Base-by-base conservation (phyloP, 2,888 invertebrate genomes). In the Steinernema carpocapsae region DNA sequence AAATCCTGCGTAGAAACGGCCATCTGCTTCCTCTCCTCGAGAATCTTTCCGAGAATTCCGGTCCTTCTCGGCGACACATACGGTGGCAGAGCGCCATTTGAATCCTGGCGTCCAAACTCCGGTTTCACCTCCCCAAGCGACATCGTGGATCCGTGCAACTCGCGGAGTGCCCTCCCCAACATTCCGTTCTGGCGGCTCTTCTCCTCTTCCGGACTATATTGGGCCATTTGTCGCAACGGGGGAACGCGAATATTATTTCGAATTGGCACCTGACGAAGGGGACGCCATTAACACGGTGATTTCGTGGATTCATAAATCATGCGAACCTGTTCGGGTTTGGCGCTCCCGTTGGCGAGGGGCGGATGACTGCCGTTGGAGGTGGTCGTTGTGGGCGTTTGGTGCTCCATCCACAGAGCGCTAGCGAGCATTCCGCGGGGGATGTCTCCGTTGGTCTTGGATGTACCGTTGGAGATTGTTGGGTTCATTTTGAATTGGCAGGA, bases 141-240 rank as follows among this genome's bases (percentile, higher is more conserved):
- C 64, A 64, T 26, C 12, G 64, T 64, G 26, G 64, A 64, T 12
- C 64, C 64, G 64, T 29, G 29, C 32, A 64, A 29, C 29, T 64
- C 64, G 2, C 73, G 48, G 17, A 78, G 51, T 10, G 76, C 79
- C n/a, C 42, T 73, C 37, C 76, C 64, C 6, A 79, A 73, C 37
- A 79, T 79, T 2, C 79, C 79, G 46, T 71, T 48, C 72, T 76
- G 70, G 17, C 79, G 72, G 32, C 64, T 37, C 19, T 72, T 74
- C 42, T 52, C 51, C 70, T 79, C 79, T 51, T 79, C 76, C 19
- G 76, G 77, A 26, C 76, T 74, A 43, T 74, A 74, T 7, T 56
- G 52, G 4, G 32, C 26, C 32, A n/a, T 64, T 45, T 73, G 32
- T 59, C 72, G 75, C 37, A 64, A 29, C 64, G 64, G 26, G 17